A percentile compares a stretch with the other conserved stretches of the same genome.
phyloP scores from a whole-genome alignment of 2,797 vertebrate genomes.

The Poeciliopsis gracilis region DNA sequence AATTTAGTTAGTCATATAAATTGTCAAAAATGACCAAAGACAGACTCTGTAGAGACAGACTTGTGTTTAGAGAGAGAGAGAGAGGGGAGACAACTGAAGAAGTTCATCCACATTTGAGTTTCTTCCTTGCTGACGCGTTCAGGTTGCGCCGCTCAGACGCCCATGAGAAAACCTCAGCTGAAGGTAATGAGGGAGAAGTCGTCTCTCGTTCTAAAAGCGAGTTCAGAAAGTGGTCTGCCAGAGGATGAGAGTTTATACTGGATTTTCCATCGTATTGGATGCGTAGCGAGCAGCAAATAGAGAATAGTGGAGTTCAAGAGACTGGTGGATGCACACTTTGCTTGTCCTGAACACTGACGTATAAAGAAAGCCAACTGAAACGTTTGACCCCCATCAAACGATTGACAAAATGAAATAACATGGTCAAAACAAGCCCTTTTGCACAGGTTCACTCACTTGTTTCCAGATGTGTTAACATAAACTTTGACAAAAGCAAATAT shows the following conservation, averaged over 20 bases:
- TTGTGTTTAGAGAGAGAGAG: slow-evolving; percentile 21
- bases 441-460: too few species aligned
- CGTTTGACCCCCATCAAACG: background rate
- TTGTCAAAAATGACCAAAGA: slow-evolving; percentile 47
- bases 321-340: slow-evolving; percentile 45
- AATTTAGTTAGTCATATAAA: slow-evolving; percentile 61
- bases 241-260: slow-evolving; percentile 56
- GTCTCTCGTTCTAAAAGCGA: slow-evolving; percentile 36
- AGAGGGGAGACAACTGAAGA: slow-evolving; percentile 16
- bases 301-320: slow-evolving; percentile 34
- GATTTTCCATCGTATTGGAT: slow-evolving; percentile 49
- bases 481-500: too few species aligned
- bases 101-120: slow-evolving; percentile 42
- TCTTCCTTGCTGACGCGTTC: slow-evolving; percentile 41
- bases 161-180: slow-evolving; percentile 58
- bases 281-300: slow-evolving; percentile 43
- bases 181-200: slow-evolving; percentile 63
- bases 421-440: background rate
- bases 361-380: background rate
- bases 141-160: slow-evolving; percentile 47
- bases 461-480: too few species aligned
- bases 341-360: slow-evolving; percentile 22
- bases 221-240: slow-evolving; percentile 46
- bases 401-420: background rate
- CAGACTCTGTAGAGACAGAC: slow-evolving; percentile 29